Evolutionary conservation across 2,113 vertebrate genomes (phyloP).

Genomic region (Ceratotherium simum): DNA sequence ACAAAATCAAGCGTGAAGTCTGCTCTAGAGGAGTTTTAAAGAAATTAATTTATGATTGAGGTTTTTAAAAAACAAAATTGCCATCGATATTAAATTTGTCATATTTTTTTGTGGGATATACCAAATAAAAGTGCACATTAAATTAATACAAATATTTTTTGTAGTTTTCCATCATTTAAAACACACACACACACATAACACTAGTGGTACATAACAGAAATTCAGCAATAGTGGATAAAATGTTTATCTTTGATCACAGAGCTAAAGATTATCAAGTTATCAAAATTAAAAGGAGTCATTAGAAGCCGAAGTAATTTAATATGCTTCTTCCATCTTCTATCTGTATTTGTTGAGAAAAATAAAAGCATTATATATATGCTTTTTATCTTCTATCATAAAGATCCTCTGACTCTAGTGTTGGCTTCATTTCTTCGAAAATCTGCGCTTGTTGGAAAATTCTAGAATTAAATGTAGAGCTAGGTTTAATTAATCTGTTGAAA

Average conservation of each 20-base stretch:
- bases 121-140: background rate
- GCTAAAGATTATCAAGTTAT: background rate
- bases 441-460: background rate
- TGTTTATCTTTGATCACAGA: background rate
- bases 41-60: background rate
- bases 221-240: background rate
- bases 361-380: background rate
- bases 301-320: background rate
- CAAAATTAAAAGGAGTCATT: background rate
- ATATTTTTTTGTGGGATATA: background rate
- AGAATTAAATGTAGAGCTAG: background rate
- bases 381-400: background rate
- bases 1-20: background rate
- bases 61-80: background rate
- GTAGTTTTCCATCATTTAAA: background rate
- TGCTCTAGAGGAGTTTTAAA: background rate
- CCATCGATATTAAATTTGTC: background rate
- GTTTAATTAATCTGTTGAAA: constrained; percentile 49
- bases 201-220: background rate
- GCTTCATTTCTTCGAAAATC: constrained; percentile 29
- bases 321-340: background rate
- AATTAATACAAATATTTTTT: background rate
- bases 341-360: background rate
- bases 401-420: background rate
- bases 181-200: background rate